Evolutionary conservation across 2,113 vertebrate species (phyloP), one percentile per base, ranked within the genome.

Genomic region (Lampris incognitus): DNA sequence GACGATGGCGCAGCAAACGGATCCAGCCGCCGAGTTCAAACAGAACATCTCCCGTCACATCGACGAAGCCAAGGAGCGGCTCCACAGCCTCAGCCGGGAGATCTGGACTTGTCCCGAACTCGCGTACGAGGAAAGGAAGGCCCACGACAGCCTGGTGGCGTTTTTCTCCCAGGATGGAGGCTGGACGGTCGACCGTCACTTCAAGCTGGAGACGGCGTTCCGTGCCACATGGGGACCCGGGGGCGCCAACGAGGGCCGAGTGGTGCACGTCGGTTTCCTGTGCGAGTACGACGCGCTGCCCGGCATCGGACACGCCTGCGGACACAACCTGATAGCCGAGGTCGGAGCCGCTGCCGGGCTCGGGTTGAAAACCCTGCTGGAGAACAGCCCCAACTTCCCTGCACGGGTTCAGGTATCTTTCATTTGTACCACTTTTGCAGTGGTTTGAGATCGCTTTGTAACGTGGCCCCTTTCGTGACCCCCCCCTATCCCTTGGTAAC

Each of bases 101-200:
- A 95, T 96, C 88, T 96, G 95, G 94, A 90, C 91, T 83, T 69
- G 69, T 44, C 93, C 95, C 0, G 95, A 96, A 92, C 90, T 95
- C 79, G 94, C 95, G 48, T 95, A 94, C 79, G 73, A 91, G 69
- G 95, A 96, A 81, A 91, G 87, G 51, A 85, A 54, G 2, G 92
- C 94, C 1, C 95, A 96, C 80, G 70, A 82, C 37, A 50, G 80
- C 65, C 87, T 96, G 62, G 93, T 91, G 11, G 50, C 84, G 56
- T 95, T 95, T 78, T 95, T 96, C 84, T 50, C 61, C 36, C 55
- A 86, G 60, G 93, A 92, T 68, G 71, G 74, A 56, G 91, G 89
- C n/a, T 95, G 95, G 95, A 56, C 68, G 0, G 92, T 95, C 73
- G 90, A 91, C 65, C 79, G 87, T 46, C 94, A 89, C 72, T 95